Conservation (phyloP, 2,797 vertebrate genomes). For the Selene dorsalis region DNA sequence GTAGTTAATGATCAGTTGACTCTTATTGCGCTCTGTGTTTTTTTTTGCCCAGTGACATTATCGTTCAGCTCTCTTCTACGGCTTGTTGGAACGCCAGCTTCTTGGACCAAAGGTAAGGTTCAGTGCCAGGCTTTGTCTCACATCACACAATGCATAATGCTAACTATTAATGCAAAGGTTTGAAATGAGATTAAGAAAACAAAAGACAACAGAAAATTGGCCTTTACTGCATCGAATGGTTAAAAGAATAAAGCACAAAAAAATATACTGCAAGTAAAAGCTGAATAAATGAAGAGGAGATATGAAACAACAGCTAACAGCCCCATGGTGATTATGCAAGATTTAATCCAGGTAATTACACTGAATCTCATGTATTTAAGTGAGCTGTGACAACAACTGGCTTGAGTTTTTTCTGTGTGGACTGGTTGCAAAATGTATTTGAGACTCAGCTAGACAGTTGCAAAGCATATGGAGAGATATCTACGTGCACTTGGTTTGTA, state of each 20-base stretch:
- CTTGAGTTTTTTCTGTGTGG: neutral
- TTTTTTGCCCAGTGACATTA: slow-evolving; percentile 85
- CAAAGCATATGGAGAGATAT: neutral
- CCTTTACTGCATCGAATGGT: neutral
- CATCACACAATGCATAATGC: neutral
- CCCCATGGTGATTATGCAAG: neutral
- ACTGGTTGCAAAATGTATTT: neutral
- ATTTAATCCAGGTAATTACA: neutral
- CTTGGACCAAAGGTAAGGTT: slow-evolving; percentile 93
- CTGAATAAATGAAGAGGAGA: neutral
- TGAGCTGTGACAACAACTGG: neutral
- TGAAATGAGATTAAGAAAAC: neutral
- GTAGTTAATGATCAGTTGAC: neutral
- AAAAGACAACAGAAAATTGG: neutral
- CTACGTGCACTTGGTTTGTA: neutral
- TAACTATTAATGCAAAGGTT: neutral
- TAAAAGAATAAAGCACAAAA: neutral
- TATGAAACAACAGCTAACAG: neutral
- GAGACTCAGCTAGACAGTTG: neutral
- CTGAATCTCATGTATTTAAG: neutral
- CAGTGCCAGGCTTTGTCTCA: neutral
- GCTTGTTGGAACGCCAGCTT: slow-evolving; percentile 99
- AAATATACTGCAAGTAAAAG: neutral
- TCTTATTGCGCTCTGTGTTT: slow-evolving; percentile 14
- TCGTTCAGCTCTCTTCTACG: slow-evolving; percentile 93